Conservation (phyloP, 2,797 vertebrate genomes). For the Ctenosaura bakeri region DNA sequence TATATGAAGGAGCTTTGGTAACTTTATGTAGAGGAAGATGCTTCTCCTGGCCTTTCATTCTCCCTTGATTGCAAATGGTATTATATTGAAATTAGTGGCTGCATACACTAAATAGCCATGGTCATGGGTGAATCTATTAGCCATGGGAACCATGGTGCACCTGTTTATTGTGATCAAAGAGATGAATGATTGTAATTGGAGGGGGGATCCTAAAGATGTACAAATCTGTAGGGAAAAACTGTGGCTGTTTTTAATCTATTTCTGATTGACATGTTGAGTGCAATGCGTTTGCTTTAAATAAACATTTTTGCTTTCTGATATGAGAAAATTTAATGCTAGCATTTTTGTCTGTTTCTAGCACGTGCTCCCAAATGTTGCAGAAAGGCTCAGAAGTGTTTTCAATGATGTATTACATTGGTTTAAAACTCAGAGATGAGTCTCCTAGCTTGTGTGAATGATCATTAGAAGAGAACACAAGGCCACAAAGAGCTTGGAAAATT, state of each 20-base stretch:
- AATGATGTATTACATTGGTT: background rate
- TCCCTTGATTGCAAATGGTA: background rate
- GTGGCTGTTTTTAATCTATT: background rate
- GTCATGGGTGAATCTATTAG: background rate
- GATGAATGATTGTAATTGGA: no score
- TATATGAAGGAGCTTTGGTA: background rate
- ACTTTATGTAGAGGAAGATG: no score
- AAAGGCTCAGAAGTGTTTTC: background rate
- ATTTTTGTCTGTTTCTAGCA: background rate
- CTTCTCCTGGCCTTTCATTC: background rate
- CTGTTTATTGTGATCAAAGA: conserved; percentile 1
- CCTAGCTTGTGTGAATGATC: background rate
- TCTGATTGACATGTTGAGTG: background rate
- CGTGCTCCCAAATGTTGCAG: background rate
- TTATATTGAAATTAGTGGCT: background rate
- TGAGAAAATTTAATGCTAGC: background rate
- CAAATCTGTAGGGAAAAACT: background rate
- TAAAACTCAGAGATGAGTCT: background rate
- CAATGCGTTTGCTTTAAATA: no score
- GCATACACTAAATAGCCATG: background rate
- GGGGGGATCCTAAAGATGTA: background rate
- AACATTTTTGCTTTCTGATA: background rate
- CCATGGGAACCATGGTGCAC: background rate
- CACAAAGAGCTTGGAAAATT: background rate
- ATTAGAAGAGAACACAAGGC: background rate